Conservation (phyloP, 2,888 invertebrate genomes). For the Microctonus brassicae region DNA sequence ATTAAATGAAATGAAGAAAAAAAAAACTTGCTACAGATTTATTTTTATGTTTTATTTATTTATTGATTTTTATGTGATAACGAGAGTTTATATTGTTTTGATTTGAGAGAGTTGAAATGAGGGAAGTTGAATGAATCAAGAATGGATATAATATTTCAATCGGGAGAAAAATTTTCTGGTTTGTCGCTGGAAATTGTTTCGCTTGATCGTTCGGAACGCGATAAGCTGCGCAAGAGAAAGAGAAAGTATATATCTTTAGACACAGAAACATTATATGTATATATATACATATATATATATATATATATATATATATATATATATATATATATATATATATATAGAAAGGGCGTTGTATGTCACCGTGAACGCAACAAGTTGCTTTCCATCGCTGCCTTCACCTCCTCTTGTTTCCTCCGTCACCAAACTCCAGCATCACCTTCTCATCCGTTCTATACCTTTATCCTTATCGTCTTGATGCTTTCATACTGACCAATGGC, state of each 20-base stretch:
- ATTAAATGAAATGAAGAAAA: no score
- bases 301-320: no score
- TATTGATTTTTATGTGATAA: no score
- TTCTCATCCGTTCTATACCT: not conserved
- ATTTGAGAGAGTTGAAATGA: not conserved
- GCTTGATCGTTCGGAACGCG: constrained; percentile 26
- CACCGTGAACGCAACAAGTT: constrained; percentile 66
- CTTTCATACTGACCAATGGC: not conserved
- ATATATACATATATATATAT: no score
- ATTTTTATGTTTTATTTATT: no score
- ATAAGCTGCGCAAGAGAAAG: constrained; percentile 15
- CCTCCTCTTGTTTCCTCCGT: not conserved
- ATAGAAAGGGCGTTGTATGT: constrained; percentile 58
- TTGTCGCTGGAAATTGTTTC: constrained; percentile 16
- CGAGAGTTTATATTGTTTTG: not conserved
- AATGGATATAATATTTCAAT: not conserved
- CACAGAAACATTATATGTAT: constrained; percentile 50
- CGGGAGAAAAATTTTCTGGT: not conserved
- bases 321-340: no score
- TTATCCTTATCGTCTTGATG: not conserved
- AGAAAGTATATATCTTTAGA: constrained; percentile 41
- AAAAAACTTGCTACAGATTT: no score
- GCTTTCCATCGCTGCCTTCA: constrained; percentile 43
- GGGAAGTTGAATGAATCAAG: not conserved
- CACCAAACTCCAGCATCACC: not conserved